Conservation (phyloP, 2,797 vertebrate species). For the Gallirallus australis region DNA sequence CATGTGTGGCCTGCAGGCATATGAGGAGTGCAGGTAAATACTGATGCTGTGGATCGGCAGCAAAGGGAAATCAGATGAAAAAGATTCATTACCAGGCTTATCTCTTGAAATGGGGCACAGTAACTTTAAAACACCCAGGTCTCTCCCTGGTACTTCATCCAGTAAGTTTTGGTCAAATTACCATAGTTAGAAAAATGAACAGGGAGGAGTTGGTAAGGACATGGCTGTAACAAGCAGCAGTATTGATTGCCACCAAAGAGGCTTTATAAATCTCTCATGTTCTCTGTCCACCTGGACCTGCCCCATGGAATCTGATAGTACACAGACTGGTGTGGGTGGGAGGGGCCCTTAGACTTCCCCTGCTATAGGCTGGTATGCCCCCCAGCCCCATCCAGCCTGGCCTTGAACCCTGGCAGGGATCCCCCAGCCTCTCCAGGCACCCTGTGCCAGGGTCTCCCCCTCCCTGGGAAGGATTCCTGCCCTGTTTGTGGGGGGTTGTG, state of each 20-base stretch:
- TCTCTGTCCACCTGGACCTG: slow-evolving; percentile 82
- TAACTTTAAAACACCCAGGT: neutral
- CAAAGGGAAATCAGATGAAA: neutral
- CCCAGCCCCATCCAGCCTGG: no score
- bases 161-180: slow-evolving; percentile 43
- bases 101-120: neutral
- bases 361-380: no score
- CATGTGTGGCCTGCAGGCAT: neutral
- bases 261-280: slow-evolving; percentile 89
- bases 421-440: no score
- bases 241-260: slow-evolving; percentile 86
- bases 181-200: slow-evolving; percentile 41
- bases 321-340: no score
- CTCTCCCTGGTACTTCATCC: neutral
- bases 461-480: no score
- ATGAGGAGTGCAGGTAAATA: neutral
- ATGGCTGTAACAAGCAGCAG: slow-evolving; percentile 81
- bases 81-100: neutral
- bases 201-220: neutral
- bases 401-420: no score
- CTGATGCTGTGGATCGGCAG: accelerated
- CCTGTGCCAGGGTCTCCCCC: no score
- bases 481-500: no score
- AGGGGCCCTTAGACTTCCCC: no score
- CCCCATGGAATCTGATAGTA: slow-evolving; percentile 66